These are phyloP conservation scores for Latheticus oryzae DNA, from an alignment of 2,888 invertebrate species.

Conservation along the genomic window DNA sequence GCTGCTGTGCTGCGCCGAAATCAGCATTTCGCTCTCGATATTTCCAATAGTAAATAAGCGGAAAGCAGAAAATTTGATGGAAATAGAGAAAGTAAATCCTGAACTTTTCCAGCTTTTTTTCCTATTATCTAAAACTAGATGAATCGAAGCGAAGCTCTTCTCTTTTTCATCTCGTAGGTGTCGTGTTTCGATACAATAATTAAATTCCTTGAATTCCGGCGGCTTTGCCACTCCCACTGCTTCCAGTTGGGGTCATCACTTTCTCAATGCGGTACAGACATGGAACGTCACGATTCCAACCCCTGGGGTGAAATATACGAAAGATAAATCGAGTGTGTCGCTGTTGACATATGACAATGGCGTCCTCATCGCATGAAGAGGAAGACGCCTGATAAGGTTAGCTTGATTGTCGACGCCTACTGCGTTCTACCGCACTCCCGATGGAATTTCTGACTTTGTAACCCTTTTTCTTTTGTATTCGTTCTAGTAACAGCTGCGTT, in stretches of 20 bases:
- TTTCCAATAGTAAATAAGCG: no score
- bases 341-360: constrained; percentile 64
- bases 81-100: no score
- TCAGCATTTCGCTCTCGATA: constrained; percentile 6
- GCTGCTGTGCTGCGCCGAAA: not conserved
- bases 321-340: constrained; percentile 63
- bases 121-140: no score
- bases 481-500: constrained; percentile 34
- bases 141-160: no score
- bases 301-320: constrained; percentile 59
- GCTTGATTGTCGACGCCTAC: constrained; percentile 44
- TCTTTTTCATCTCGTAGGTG: no score
- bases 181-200: constrained; percentile 29
- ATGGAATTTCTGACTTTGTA: constrained; percentile 37
- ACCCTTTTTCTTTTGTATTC: constrained; percentile 42
- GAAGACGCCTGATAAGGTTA: constrained; percentile 49
- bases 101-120: no score
- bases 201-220: constrained; percentile 37
- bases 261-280: constrained; percentile 54
- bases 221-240: constrained; percentile 29
- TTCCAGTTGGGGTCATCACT: constrained; percentile 46
- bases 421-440: constrained; percentile 37
- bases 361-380: constrained; percentile 49
- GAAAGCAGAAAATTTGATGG: no score
- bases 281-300: constrained; percentile 57